Conservation (phyloP, 2,113 vertebrate species). For the Dicaeum eximium region DNA sequence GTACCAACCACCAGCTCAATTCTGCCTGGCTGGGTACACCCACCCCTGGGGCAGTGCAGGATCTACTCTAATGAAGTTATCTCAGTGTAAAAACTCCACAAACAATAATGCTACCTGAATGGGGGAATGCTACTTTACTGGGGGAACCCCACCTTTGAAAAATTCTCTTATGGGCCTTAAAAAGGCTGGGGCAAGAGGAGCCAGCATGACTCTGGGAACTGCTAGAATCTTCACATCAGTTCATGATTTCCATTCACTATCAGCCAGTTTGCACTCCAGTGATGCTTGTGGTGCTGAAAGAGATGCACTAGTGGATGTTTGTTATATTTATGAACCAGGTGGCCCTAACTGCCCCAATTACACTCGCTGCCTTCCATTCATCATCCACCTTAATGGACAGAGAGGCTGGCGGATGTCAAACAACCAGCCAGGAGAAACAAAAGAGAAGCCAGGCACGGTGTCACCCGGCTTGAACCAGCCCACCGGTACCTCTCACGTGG, state of each 20-base stretch:
- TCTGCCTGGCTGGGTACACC: rapidly evolving
- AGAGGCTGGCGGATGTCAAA: constrained; percentile 8
- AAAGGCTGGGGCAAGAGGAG: background rate
- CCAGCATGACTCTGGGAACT: background rate
- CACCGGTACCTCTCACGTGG: background rate
- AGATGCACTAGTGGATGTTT: background rate
- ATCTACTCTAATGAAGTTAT: background rate
- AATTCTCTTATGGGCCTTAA: background rate
- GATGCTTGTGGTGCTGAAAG: background rate
- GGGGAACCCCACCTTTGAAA: background rate
- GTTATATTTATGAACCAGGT: constrained; percentile 2
- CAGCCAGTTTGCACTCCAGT: background rate
- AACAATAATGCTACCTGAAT: background rate
- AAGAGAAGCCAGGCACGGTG: constrained; percentile 5
- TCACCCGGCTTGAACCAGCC: background rate
- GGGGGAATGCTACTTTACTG: background rate
- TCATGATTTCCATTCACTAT: background rate
- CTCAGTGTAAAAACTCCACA: background rate
- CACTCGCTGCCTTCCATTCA: constrained; percentile 6
- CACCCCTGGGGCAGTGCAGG: background rate
- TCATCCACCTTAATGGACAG: background rate
- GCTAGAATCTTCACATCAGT: background rate
- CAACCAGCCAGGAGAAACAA: constrained; percentile 41
- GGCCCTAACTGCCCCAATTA: background rate
- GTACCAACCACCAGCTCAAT: background rate